Conservation (phyloP, 2,888 invertebrate genomes). For the Embidobia sp. region DNA sequence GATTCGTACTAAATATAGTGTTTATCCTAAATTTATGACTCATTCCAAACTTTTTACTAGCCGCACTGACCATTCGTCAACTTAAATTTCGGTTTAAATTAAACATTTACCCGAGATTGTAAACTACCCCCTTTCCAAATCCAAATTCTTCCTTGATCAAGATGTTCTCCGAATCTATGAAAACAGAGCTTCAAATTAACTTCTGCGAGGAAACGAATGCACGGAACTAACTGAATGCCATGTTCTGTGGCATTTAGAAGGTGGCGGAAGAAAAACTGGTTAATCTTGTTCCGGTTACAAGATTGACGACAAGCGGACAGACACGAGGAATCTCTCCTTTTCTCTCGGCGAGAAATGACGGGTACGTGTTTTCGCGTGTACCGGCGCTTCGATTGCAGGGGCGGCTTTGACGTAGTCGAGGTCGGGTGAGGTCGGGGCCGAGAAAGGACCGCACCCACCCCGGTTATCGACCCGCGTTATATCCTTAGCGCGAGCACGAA, state of each 20-base stretch:
- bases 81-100: too few relatives aligned
- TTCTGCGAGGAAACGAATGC: too few relatives aligned
- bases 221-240: too few relatives aligned
- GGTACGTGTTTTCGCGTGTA: constrained; percentile 24
- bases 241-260: not conserved
- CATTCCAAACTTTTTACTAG: too few relatives aligned
- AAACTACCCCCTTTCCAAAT: too few relatives aligned
- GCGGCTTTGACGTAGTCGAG: constrained; percentile 51
- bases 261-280: not conserved
- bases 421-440: constrained; percentile 61
- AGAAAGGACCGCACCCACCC: constrained; percentile 66
- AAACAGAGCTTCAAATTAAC: too few relatives aligned
- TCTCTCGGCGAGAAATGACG: constrained; percentile 19
- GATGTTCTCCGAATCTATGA: too few relatives aligned
- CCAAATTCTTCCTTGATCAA: too few relatives aligned
- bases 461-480: constrained; percentile 65
- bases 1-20: too few relatives aligned
- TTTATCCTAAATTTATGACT: too few relatives aligned
- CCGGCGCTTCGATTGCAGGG: constrained; percentile 46
- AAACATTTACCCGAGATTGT: too few relatives aligned
- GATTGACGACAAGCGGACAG: constrained; percentile 19
- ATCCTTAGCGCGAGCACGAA: constrained; percentile 63
- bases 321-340: constrained; percentile 9
- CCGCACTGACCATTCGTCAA: too few relatives aligned
- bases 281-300: constrained; percentile 9